These are phyloP conservation scores for Agrenia bidenticulata DNA, from an alignment of 2,888 invertebrate species.

Conservation along the genomic window DNA sequence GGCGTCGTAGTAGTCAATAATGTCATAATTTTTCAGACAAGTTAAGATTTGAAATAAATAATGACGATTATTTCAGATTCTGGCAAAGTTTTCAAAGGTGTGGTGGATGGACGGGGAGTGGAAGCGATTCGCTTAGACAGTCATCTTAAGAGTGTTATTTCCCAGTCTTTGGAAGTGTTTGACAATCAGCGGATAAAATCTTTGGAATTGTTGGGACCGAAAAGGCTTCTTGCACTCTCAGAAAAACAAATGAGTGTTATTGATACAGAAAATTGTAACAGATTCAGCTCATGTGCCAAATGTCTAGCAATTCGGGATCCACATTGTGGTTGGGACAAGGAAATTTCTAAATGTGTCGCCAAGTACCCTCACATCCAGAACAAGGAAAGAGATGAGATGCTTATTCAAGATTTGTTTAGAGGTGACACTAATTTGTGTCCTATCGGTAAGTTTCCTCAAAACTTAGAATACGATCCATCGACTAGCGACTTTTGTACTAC, in stretches of 20 bases:
- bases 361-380: not conserved
- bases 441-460: not conserved
- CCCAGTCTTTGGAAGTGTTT: slow-evolving; percentile 62
- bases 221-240: slow-evolving; percentile 76
- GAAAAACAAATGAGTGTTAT: slow-evolving; percentile 82
- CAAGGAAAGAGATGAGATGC: not conserved
- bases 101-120: slow-evolving; percentile 20
- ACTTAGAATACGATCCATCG: too few relatives aligned
- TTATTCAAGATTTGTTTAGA: not conserved
- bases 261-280: slow-evolving; percentile 77
- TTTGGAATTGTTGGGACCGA: slow-evolving; percentile 40
- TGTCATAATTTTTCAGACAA: slow-evolving; percentile 15
- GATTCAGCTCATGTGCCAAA: slow-evolving; percentile 64
- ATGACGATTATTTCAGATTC: not conserved
- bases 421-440: slow-evolving; percentile 1
- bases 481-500: too few relatives aligned
- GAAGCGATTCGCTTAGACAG: not conserved
- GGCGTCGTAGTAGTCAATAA: not conserved
- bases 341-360: not conserved
- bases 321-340: slow-evolving; percentile 91
- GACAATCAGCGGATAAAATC: slow-evolving; percentile 45
- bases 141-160: slow-evolving; percentile 33
- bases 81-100: not conserved
- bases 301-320: slow-evolving; percentile 94
- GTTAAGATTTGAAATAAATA: not conserved